Evolutionary conservation across 2,888 invertebrate genomes (phyloP), one percentile per base, ranked within the genome.

Genomic region (Euspilapteryx auroguttella): DNA sequence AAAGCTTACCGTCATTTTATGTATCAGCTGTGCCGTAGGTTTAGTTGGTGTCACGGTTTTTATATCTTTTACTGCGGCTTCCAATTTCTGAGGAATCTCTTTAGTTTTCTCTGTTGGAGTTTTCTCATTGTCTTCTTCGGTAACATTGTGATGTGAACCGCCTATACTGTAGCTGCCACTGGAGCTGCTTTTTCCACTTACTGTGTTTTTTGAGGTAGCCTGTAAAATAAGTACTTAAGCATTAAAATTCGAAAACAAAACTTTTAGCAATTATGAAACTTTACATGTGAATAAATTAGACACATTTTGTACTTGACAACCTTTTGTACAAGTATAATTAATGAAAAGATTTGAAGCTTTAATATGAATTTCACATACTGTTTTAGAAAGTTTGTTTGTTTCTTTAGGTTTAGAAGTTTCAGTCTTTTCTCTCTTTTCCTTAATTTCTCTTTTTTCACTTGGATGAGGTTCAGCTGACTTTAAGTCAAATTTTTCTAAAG

Each of bases 81-180:
- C 55, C 20, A 34, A 28, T 37, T 50, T 55, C 37, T 63, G 59
- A 3, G 48, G 44, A 3, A 48, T 24, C 36, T 59, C 49, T 36
- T 53, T 52, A 20, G 41, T 41, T 42, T 56, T 65, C 32, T 61
- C 58, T 17, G 46, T 46, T n/a, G 45, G 42, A 24, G 48, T 49
- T 47, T 63, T 64, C 24, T 56, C 51, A 27, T 41, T 39, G 12
- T 44, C 32, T 34, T 49, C 52, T 47, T 69, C 68, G 25, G 65
- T 62, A 10, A 71, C 49, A 43, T 71, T 75, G 14, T 68, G 62
- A 49, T 69, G 66, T 34, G 73, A 75, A 34, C 71, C 71, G 34
- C 65, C 61, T 59, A 75, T 57, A 49, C 71, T 73, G 44, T 73
- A 75, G 47, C 75, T 75, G 39, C 73, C 75, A 49, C 75, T 75